Base-by-base conservation (phyloP, 2,113 vertebrate species). In the Zosterops borbonicus region DNA sequence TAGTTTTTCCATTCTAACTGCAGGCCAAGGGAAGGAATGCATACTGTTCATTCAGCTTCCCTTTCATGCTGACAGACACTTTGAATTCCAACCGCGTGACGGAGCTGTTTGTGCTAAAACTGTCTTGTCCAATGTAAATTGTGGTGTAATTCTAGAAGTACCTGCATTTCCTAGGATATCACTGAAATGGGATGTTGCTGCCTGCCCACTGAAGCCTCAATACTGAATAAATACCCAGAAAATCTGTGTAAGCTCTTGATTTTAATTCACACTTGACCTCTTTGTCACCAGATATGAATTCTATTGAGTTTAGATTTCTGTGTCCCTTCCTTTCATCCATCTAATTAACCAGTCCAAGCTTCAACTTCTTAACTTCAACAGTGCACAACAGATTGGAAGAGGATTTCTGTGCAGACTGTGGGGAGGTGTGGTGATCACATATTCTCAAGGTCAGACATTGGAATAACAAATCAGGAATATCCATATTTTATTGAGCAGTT, bases 261-360 rank as follows among this genome's bases (percentile, higher is more conserved):
- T 91, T 94, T 94, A 96, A 97, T 83, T 84, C 82, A 92, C 71
- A 92, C 91, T 97, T 97, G 97, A 97, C 96, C 94, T 94, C 94
- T 97, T 90, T 97, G 93, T 96, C 94, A 96, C 89, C 89, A 96
- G 92, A 96, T 97, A 96, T 94, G 94, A 96, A 95, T 95, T 97
- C 79, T 89, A 90, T 91, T 2, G n/a, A 88, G 90, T 94, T 97
- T 79, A 93, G 91, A 95, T 97, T 95, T 94, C 92, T 84, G 16
- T 8, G 29, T 65, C 65, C 68, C 65, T 25, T 82, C 91, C 91
- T 96, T 92, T 89, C 94, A 96, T 97, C 89, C 92, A 96, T 97
- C 94, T 97, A 93, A 98, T 98, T 98, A 97, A 95, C 76, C 83
- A 96, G 87, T 46, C 91, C 75, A 87, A 92, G 95, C 90, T 97